Evolutionary conservation across 2,888 invertebrate species (phyloP), one percentile per base, ranked within the genome.

Genomic region (Nesidiocoris tenuis): DNA sequence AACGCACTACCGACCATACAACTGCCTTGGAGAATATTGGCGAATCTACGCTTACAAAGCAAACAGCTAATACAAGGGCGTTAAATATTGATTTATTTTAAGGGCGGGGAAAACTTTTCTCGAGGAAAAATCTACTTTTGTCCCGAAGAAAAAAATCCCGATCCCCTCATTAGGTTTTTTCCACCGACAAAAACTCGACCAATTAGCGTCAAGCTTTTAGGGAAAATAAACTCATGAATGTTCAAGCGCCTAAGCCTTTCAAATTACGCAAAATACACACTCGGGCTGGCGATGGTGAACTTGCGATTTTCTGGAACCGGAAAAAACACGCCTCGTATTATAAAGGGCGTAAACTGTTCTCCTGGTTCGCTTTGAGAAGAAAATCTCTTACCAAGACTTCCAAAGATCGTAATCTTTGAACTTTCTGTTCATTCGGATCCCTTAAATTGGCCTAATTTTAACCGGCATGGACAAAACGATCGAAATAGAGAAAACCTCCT

Each of bases 141-240:
- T n/a, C n/a, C n/a, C n/a, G n/a, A n/a, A n/a, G 39, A 3, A 39
- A 39, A 39, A 7, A 39, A 7, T 39, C 39, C 39, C 39, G 5
- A 7, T 39, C 39, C 12, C 39, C 39, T 39, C 39, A 39, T 39
- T 59, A 21, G 18, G 21, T 61, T 9, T 55, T 75, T 77, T 71
- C 0, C 78, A 39, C 39, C 39, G 39, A 39, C 3, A 39, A 39
- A 39, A 39, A 39, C 39, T 3, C 39, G 12, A 39, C 39, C 39
- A 39, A 39, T 39, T 39, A 39, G 39, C 39, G 39, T 39, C 12
- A 12, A 39, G 39, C 39, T 12, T 39, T 39, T 39, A 12, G 39
- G 39, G 3, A 39, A 39, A 39, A 39, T 39, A 39, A 39, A 39
- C 39, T 39, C 39, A 39, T 39, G 39, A 39, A 39, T 39, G 39